Conservation (phyloP, 92 coral and sea anemone species). For the Siderastrea radians region DNA sequence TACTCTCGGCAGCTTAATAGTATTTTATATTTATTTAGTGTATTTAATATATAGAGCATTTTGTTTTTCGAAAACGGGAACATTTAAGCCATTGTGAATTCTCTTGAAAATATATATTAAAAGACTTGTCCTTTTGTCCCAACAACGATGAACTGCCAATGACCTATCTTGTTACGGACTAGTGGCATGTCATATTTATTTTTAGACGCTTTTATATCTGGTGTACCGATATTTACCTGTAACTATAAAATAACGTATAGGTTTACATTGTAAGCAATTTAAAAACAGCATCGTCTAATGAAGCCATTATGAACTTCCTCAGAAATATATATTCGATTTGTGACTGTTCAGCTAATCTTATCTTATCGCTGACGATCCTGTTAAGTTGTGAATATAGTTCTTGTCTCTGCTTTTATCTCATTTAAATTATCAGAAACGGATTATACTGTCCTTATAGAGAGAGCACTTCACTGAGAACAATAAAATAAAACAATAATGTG, state of each 20-base stretch:
- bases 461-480: not conserved
- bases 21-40: too few relatives aligned
- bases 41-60: too few relatives aligned
- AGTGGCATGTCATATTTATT: too few relatives aligned
- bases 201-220: too few relatives aligned
- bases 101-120: too few relatives aligned
- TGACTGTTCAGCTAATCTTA: not conserved
- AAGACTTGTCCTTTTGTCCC: too few relatives aligned
- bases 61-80: too few relatives aligned
- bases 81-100: too few relatives aligned
- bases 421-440: not conserved
- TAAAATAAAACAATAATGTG: not conserved
- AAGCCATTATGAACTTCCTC: not conserved
- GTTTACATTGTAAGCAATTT: too few relatives aligned
- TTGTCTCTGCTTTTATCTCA: conserved; percentile 13
- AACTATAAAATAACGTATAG: not conserved
- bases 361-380: not conserved
- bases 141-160: too few relatives aligned
- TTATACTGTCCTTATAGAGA: conserved; percentile 12
- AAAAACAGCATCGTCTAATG: not conserved
- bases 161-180: too few relatives aligned
- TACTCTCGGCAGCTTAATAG: too few relatives aligned
- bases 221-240: not conserved
- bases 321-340: not conserved
- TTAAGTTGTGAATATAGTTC: not conserved